Base-by-base conservation (phyloP, 1,140 invertebrate species). In the Euura lappo region DNA sequence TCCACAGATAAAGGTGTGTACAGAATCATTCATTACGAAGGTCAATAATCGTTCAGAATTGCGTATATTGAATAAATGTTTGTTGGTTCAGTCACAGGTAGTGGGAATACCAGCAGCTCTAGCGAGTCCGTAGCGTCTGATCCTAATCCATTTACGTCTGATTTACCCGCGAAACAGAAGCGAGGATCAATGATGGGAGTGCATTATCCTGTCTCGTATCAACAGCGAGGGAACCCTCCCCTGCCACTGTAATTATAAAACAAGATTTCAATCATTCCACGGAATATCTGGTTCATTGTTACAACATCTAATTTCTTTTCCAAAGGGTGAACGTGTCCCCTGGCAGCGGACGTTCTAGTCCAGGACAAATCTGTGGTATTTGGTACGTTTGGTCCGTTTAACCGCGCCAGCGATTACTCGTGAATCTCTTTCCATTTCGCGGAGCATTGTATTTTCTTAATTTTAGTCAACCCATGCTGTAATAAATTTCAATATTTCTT, bases 101-200 rank as follows among this genome's bases (percentile, higher is more conserved):
- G 83, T 77, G 84, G 83, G 7, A 92, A 91, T 75, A 92, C 91
- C 0, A 93, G 92, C 78, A 93, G 93, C 86, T 93, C 92, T 28
- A 93, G 92, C 82, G 93, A 94, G 84, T 94, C 93, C 13, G 91
- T 94, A 4, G 92, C 92, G 3, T 92, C 93, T 3, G 84, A 85
- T 72, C 81, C 83, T 10, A 82, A 84, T 75, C 75, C 80, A 7
- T 81, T 81, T 68, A 77, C 76, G 28, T 72, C 81, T n/a, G 80
- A 83, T 66, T 75, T 84, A 71, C 84, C 84, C 44, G 76, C 80
- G 3, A 85, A 85, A 68, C 81, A 84, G 70, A 85, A 85, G 75
- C 81, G 84, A 65, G 81, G 83, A 44, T 77, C 77, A 5, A 77
- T 79, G 66, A 81, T 84, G 78, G 70, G 82, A 46, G 78, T 84